phyloP scores from a whole-genome alignment of 2,888 invertebrate genomes.

The Megalurothrips usitatus region DNA sequence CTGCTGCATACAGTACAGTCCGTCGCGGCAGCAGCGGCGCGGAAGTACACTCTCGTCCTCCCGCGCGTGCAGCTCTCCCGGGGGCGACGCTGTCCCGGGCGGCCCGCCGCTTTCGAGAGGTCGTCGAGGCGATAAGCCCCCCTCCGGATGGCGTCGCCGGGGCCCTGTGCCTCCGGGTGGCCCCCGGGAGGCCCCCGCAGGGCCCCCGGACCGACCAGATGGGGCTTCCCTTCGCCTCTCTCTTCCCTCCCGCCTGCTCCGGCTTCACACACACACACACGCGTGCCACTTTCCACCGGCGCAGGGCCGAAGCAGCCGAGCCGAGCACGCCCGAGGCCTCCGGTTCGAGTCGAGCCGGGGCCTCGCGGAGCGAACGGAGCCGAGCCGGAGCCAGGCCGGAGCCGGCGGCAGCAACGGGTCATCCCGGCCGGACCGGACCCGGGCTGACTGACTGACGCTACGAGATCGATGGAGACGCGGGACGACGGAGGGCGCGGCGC shows the following conservation, averaged over 20 bases:
- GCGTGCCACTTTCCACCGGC: conserved; percentile 15
- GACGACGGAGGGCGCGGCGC: no score
- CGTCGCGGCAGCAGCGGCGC: no score
- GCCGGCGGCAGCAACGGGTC: neutral
- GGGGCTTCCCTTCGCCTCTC: neutral
- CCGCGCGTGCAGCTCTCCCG: conserved; percentile 6
- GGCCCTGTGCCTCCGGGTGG: no score
- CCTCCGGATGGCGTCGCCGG: no score
- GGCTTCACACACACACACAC: neutral
- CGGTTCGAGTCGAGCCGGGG: no score
- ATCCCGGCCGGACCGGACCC: no score
- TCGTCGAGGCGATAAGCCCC: neutral
- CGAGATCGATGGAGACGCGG: no score
- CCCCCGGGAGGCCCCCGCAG: neutral
- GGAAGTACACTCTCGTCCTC: neutral
- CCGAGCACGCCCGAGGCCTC: neutral
- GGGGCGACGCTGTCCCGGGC: neutral
- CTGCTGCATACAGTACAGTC: neutral
- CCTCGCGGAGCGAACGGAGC: neutral
- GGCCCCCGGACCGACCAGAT: neutral
- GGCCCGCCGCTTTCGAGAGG: neutral
- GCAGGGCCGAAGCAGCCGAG: neutral
- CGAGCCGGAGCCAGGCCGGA: neutral
- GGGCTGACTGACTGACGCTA: no score
- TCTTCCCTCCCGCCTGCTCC: neutral